Conservation (phyloP, 2,113 vertebrate species). For the Cathartes aura region DNA sequence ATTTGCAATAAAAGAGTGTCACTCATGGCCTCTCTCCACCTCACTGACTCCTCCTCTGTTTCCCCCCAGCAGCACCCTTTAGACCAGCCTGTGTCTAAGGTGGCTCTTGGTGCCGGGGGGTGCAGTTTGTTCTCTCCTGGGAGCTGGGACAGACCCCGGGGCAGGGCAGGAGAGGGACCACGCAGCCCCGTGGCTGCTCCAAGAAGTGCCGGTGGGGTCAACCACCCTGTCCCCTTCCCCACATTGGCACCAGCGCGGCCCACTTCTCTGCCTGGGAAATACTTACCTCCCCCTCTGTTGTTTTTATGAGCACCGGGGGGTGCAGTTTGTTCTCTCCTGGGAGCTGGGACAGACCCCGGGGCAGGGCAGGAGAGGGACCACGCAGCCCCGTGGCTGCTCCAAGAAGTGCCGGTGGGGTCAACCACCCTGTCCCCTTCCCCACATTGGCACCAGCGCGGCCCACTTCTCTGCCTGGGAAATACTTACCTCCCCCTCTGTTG, state of each 20-base stretch:
- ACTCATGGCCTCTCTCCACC: neutral
- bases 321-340: neutral
- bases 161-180: neutral
- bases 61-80: neutral
- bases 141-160: neutral
- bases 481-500: conserved; percentile 79
- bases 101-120: neutral
- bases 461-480: neutral
- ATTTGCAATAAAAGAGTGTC: neutral
- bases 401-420: neutral
- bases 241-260: rapidly evolving
- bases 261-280: neutral
- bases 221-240: neutral
- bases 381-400: neutral
- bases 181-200: neutral
- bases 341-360: neutral
- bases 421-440: neutral
- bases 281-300: conserved; percentile 79
- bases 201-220: neutral
- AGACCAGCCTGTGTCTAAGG: neutral
- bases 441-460: rapidly evolving
- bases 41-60: neutral
- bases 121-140: neutral
- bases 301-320: conserved; percentile 76
- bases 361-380: neutral